These are phyloP conservation scores for Hedya salicella DNA, from an alignment of 2,888 invertebrate genomes.

Conservation along the genomic window DNA sequence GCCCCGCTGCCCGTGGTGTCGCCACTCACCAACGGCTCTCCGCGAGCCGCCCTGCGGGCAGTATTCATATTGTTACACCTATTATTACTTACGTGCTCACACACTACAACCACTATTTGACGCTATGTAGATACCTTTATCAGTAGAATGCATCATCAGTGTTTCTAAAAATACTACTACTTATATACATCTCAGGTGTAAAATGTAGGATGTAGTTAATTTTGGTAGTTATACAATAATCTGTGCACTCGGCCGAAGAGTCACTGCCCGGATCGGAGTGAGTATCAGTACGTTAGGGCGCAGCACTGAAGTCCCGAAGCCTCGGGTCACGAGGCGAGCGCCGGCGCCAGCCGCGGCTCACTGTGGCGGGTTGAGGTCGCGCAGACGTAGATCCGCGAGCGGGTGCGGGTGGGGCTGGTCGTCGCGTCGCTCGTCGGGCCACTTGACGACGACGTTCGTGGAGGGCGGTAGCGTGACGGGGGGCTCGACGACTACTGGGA, in stretches of 20 bases:
- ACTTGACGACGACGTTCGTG: conserved; percentile 73
- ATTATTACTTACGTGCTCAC: conserved; percentile 41
- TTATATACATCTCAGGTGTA: conserved; percentile 60
- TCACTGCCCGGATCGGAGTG: conserved; percentile 61
- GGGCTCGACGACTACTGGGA: conserved; percentile 75
- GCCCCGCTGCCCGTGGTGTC: conserved; percentile 42
- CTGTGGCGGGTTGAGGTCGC: conserved; percentile 71
- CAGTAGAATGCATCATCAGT: conserved; percentile 49
- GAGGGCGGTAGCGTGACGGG: conserved; percentile 73
- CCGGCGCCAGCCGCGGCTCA: conserved; percentile 53
- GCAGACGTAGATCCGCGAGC: conserved; percentile 69
- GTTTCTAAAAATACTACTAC: conserved; percentile 55
- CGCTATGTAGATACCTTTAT: conserved; percentile 30
- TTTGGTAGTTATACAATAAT: conserved; percentile 50
- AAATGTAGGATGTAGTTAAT: conserved; percentile 54
- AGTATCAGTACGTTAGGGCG: conserved; percentile 62
- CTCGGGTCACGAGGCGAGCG: conserved; percentile 45
- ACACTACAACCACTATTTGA: conserved; percentile 32
- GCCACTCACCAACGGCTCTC: conserved; percentile 46
- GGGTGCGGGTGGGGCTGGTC: conserved; percentile 60
- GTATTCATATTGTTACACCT: conserved; percentile 30
- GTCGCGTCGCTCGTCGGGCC: conserved; percentile 67
- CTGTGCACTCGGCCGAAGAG: conserved; percentile 62
- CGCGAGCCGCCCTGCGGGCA: conserved; percentile 46
- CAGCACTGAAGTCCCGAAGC: conserved; percentile 63